These are phyloP conservation scores for Pollicipes pollicipes DNA, from an alignment of 1,140 invertebrate genomes.

Conservation along the genomic window DNA sequence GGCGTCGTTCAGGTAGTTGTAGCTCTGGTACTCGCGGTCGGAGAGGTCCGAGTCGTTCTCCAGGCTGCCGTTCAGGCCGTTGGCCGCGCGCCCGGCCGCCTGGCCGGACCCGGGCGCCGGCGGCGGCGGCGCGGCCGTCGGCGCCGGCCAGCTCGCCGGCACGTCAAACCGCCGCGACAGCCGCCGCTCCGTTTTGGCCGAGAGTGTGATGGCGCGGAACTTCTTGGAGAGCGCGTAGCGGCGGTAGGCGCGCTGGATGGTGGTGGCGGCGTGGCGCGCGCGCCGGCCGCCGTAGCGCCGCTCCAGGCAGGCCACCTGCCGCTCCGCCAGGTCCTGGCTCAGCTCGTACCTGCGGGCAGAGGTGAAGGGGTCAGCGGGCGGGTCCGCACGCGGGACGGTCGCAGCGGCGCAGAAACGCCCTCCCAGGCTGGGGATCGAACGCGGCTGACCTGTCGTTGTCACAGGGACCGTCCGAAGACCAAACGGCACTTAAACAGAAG, in stretches of 20 bases:
- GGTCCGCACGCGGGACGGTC: no score
- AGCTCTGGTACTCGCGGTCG: neutral
- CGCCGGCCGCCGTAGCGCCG: slow-evolving; percentile 70
- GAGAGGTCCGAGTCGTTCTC: neutral
- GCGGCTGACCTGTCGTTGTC: no score
- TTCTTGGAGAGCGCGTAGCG: slow-evolving; percentile 84
- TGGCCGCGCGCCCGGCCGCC: neutral
- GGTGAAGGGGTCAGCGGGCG: neutral
- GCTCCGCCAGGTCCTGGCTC: slow-evolving; percentile 86
- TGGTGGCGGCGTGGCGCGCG: slow-evolving; percentile 75
- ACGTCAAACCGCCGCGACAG: slow-evolving; percentile 45
- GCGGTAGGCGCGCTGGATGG: slow-evolving; percentile 85
- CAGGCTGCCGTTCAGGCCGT: neutral
- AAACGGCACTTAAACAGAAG: no score
- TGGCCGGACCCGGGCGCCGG: neutral
- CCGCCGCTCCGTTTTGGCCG: slow-evolving; percentile 63
- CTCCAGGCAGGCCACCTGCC: slow-evolving; percentile 88
- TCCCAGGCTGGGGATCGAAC: no score
- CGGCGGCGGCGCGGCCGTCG: no score
- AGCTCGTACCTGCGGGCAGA: slow-evolving; percentile 51
- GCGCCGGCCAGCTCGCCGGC: neutral
- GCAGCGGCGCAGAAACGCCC: no score
- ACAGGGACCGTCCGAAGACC: no score
- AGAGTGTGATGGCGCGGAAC: slow-evolving; percentile 78
- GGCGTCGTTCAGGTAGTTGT: neutral